Base-by-base conservation (phyloP, 2,113 vertebrate species). In the Epinephelus lanceolatus region DNA sequence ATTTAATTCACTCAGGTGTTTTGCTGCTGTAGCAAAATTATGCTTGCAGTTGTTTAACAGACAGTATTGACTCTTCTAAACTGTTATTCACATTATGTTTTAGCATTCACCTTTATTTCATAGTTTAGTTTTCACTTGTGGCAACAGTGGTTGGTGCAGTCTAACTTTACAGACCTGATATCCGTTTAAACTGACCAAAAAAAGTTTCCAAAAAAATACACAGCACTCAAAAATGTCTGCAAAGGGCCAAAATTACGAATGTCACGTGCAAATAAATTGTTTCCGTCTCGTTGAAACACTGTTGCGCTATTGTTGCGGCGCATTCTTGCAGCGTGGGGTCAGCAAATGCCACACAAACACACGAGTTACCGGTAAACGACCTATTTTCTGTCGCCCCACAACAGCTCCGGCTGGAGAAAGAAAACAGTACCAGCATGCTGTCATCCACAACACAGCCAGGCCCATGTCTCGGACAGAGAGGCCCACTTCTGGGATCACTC, bases 391-490 rank as follows among this genome's bases (percentile, higher is more conserved):
- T 42, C 45, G 12, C 27, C 71, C 33, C 37, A n/a, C 51, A 21
- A 52, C 60, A 78, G 56, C 69, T 55, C 11, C 2, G 63, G 21
- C 21, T 11, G 77, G 59, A 63, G 63, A 63, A 69, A 53, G 67
- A 82, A 80, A 87, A 89, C 87, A 76, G 72, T 17, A 56, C 52
- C 76, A 82, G 85, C 85, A 67, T 60, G 87, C 76, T 90, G 88
- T 87, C 91, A 88, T 69, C 86, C 81, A 72, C 80, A 76, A 62
- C 89, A 84, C 37, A 86, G 23, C 66, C 87, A 78, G 85, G 83
- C 87, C 87, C 83, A 1, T 2, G 81, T 82, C 71, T 79, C 79
- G 59, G 42, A 49, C 78, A n/a, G 37, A 30, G 89, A 67, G 88
- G 89, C 90, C 93, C 90, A 49, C 65, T 87, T 52, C 76, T 49